Percentiles rank a stretch among this genome's conserved stretches.
Conservation (phyloP, 2,888 invertebrate species). For the Theretra japonica region DNA sequence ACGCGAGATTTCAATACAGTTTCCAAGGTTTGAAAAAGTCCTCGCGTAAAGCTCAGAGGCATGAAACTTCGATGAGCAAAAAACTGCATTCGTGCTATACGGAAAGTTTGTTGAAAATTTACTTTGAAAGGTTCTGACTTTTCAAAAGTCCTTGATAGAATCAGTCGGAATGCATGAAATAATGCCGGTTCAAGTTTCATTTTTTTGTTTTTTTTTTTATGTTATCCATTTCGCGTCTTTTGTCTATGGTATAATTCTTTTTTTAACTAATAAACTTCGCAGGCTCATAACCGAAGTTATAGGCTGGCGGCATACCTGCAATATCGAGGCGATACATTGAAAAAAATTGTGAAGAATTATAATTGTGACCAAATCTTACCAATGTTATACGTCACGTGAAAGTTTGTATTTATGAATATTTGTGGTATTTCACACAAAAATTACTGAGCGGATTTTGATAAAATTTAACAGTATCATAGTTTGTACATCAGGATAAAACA, state of each 20-base stretch:
- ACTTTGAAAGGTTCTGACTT: constrained; percentile 19
- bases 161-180: constrained; percentile 7
- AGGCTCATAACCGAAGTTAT: too few relatives aligned
- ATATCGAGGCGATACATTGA: too few relatives aligned
- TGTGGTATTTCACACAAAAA: too few relatives aligned
- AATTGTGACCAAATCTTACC: too few relatives aligned
- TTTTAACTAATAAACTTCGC: neutral
- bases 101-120: constrained; percentile 15
- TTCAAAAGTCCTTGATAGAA: neutral
- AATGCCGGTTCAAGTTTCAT: neutral
- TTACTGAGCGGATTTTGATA: too few relatives aligned
- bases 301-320: too few relatives aligned
- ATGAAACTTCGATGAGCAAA: constrained; percentile 18
- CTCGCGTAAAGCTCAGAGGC: constrained; percentile 2
- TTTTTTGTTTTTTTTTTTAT: neutral
- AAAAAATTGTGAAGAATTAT: too few relatives aligned
- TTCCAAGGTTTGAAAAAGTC: neutral
- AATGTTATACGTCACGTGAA: too few relatives aligned
- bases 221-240: neutral
- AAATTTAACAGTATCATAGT: too few relatives aligned
- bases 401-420: too few relatives aligned
- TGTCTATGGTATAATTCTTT: too few relatives aligned
- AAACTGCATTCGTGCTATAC: constrained; percentile 6
- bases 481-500: too few relatives aligned
- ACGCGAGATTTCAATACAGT: constrained; percentile 10